Evolutionary conservation across 1,140 invertebrate species (phyloP), one percentile per base, ranked within the genome.

Genomic region (Cecropterus lyciades): DNA sequence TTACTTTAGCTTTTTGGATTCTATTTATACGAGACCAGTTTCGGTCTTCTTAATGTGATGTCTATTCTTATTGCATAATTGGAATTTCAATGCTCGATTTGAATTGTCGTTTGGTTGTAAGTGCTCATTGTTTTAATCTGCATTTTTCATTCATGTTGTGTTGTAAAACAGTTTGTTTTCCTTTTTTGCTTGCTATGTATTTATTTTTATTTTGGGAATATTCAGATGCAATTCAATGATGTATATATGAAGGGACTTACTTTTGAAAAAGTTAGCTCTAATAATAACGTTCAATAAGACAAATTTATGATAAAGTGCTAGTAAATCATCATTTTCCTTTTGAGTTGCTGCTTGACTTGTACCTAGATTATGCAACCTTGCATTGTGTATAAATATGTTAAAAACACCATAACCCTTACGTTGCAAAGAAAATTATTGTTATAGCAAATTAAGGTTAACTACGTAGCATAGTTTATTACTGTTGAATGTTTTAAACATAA

Each of bases 71-170:
- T 40, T 62, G 57, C 57, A 62, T 49, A 62, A 37, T 48, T 48
- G 27, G 27, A 55, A 46, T 33, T 65, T 37, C 51, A 46, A 56
- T 63, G 46, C 16, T 20, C 13, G 51, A 63, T 63, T 49, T 37
- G 11, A 62, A 62, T 62, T 10, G 37, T 17, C 27, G 9, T 46
- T 46, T 55, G 62, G 62, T 30, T 14, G 24, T 43, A 46, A 55
- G n/a, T 27, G 33, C 30, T 24, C 16, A 55, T 65, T 65, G 62
- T 65, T 55, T 16, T 33, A 15, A 24, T 55, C 40, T 20, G 15
- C 11, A 45, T 57, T 24, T 20, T 45, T 43, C 17, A 8, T 57
- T 27, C 37, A 13, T 53, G 15, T 33, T 46, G 1, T 10, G 45
- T 46, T 17, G 0, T 11, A 46, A 10, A 17, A 7, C 0, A 13